Evolutionary conservation across 2,888 invertebrate species (phyloP).

Genomic region (Oscheius sp.): DNA sequence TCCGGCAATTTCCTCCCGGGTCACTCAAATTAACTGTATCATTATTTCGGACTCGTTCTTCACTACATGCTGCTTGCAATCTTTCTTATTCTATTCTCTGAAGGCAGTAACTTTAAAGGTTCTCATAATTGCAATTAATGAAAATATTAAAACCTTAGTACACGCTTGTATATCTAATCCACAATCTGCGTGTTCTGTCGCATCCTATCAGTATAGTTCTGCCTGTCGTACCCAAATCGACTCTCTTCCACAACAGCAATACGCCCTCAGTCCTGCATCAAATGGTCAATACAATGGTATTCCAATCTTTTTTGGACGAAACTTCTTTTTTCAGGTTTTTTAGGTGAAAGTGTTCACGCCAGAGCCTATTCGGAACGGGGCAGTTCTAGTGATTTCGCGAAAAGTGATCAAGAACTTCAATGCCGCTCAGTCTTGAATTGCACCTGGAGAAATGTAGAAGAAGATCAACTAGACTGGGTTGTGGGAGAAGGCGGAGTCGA

Average conservation of each 20-base stretch:
- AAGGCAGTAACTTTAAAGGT: slow-evolving; percentile 24
- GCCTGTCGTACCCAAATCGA: slow-evolving; percentile 45
- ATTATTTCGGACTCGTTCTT: slow-evolving; percentile 32
- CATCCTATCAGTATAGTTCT: slow-evolving; percentile 48
- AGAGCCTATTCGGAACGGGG: slow-evolving; percentile 55
- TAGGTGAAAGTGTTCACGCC: slow-evolving; percentile 52
- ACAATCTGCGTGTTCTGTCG: slow-evolving; percentile 51
- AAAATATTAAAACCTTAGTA: slow-evolving; percentile 31
- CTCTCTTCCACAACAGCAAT: slow-evolving; percentile 17
- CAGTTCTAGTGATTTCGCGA: slow-evolving; percentile 47
- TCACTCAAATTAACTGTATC: slow-evolving; percentile 36
- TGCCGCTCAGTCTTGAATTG: slow-evolving; percentile 48
- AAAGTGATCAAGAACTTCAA: slow-evolving; percentile 51
- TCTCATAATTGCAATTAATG: neutral
- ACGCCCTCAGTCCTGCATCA: neutral
- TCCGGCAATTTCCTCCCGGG: slow-evolving; percentile 34
- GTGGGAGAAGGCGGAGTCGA: slow-evolving; percentile 59
- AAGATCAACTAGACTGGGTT: slow-evolving; percentile 62
- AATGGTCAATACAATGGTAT: slow-evolving; percentile 19
- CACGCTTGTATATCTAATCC: slow-evolving; percentile 53
- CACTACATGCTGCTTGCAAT: slow-evolving; percentile 28
- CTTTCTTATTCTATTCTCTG: slow-evolving; percentile 26
- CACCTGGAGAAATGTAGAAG: slow-evolving; percentile 58
- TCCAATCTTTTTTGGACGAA: neutral
- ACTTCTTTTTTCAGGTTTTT: slow-evolving; percentile 46